Evolutionary conservation across 1,140 invertebrate species (phyloP).

Genomic region (Papilio machaon): DNA sequence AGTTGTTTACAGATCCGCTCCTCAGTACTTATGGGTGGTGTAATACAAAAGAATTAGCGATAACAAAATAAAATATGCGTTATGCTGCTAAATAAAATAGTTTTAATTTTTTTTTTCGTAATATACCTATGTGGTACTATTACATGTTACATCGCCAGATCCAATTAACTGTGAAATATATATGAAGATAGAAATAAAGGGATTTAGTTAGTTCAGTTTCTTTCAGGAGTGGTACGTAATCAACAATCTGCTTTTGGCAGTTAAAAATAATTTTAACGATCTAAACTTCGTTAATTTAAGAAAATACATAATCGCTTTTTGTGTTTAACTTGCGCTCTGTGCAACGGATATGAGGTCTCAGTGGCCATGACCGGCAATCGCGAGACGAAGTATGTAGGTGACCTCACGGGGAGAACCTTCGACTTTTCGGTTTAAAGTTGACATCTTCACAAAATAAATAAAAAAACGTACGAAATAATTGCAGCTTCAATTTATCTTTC

Average conservation of each 20-base stretch:
- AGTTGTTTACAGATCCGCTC: slow-evolving; percentile 58
- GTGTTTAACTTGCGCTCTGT: slow-evolving; percentile 42
- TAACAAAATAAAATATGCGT: neutral
- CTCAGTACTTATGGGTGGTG: slow-evolving; percentile 38
- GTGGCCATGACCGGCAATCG: slow-evolving; percentile 70
- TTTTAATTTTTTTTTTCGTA: no score
- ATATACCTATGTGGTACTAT: no score
- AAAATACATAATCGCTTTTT: slow-evolving; percentile 41
- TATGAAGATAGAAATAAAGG: no score
- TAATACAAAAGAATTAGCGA: slow-evolving; percentile 15
- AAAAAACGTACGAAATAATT: slow-evolving; percentile 30
- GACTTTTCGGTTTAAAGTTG: slow-evolving; percentile 65
- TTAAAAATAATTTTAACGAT: no score
- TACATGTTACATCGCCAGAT: no score
- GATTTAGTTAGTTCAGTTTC: no score
- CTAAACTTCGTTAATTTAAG: neutral
- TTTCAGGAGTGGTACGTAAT: no score
- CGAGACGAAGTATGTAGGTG: slow-evolving; percentile 72
- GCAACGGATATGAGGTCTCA: slow-evolving; percentile 62
- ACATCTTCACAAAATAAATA: slow-evolving; percentile 59
- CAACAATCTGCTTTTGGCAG: neutral
- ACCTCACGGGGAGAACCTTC: slow-evolving; percentile 69
- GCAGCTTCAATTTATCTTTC: neutral
- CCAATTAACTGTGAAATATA: neutral
- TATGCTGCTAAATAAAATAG: no score